Base-by-base conservation (phyloP, 2,888 invertebrate species). In the Tiliacea citrago region DNA sequence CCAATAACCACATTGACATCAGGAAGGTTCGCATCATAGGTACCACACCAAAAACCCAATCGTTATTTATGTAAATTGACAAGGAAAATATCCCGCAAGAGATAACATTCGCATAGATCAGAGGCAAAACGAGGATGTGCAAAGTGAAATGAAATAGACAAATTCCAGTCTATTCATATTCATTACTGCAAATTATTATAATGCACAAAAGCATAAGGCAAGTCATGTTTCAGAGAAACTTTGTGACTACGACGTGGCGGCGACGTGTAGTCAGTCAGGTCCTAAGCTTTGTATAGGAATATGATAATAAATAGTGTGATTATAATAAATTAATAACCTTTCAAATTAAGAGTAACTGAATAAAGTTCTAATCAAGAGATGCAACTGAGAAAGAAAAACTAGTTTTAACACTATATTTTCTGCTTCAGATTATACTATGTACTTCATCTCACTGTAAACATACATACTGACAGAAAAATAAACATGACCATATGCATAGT, bases 201-300 rank as follows among this genome's bases (percentile, higher is more conserved):
- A 55, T 76, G 42, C 16, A 76, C 61, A 74, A 62, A 61, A 71
- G 60, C 53, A 49, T 45, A 79, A 62, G 35, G 42, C 53, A 61
- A 55, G 55, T 49, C 21, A 79, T 72, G 45, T 72, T 71, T 72
- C 72, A 77, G 45, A 62, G 42, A 72, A 77, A 62, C 72, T 72
- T 39, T 6, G 42, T 55, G 21, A 55, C 16, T 61, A 42, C 21
- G 55, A n/a, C n/a, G 49, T 39, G 1, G 47, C 39, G 10, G 47
- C 42, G 29, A 49, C 71, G 49, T 57, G 35, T n/a, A 16, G 12
- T 18, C n/a, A 49, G n/a, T 49, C 51, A 67, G 35, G 45, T 53
- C 13, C 55, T 45, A 70, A 35, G 53, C 45, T 66, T 49, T 55
- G 29, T 18, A 47, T n/a, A 29, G 29, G 29, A 3, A 1, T 47